Percentiles rank a stretch among this genome's conserved stretches.
These are phyloP conservation scores for Calliphora vicina DNA, from an alignment of 1,140 invertebrate species.

Conservation along the genomic window DNA sequence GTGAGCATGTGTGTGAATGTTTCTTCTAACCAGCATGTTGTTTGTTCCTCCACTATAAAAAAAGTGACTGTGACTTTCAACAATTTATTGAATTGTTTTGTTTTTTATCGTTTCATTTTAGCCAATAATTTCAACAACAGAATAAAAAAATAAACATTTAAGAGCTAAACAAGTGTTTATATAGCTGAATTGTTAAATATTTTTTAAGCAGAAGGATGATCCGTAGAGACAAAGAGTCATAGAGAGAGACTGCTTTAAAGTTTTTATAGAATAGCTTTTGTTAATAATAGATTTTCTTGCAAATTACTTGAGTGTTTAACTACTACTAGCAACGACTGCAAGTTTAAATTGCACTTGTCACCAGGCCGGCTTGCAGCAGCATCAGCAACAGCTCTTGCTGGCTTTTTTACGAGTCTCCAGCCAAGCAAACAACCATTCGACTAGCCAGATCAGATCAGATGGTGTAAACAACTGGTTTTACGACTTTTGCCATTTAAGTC, in stretches of 20 bases:
- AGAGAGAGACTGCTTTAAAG: too few relatives aligned
- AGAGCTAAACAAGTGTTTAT: too few relatives aligned
- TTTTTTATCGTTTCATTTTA: too few relatives aligned
- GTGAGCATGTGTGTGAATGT: not conserved
- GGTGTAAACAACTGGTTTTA: slow-evolving; percentile 33
- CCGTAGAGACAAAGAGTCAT: too few relatives aligned
- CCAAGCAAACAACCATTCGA: not conserved
- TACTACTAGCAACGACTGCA: not conserved
- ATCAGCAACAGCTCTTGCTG: not conserved
- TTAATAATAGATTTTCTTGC: not conserved
- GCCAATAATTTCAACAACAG: too few relatives aligned
- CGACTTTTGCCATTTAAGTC: slow-evolving; percentile 41
- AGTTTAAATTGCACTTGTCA: not conserved
- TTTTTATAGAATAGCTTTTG: too few relatives aligned
- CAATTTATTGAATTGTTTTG: too few relatives aligned
- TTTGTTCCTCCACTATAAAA: too few relatives aligned
- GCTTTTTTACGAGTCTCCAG: not conserved
- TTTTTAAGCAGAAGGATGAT: too few relatives aligned
- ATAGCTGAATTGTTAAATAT: too few relatives aligned
- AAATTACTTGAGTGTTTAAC: not conserved
- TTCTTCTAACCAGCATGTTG: slow-evolving; percentile 10
- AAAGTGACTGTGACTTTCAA: too few relatives aligned
- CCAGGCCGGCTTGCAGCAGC: not conserved
- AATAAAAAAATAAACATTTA: too few relatives aligned
- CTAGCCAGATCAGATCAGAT: not conserved